phyloP scores from a whole-genome alignment of 2,888 invertebrate species.

The Baronia brevicornis region DNA sequence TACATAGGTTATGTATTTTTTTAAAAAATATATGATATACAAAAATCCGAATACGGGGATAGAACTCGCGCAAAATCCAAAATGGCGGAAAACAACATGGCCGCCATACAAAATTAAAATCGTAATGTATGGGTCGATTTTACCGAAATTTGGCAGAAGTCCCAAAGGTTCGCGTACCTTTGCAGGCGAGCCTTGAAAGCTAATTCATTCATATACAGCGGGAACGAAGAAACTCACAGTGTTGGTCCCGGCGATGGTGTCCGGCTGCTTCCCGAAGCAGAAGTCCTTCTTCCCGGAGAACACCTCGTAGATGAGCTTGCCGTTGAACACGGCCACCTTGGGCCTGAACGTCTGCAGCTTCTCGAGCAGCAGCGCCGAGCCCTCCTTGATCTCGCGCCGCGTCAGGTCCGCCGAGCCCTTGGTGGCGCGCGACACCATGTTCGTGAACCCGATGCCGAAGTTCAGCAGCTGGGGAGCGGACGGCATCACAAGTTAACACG shows the following conservation, averaged over 20 bases:
- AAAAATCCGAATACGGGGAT: too few species aligned
- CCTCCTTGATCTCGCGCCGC: slow-evolving; percentile 94
- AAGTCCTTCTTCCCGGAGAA: slow-evolving; percentile 98
- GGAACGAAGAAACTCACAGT: slow-evolving; percentile 80
- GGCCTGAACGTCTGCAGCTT: slow-evolving; percentile 94
- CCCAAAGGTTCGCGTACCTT: too few species aligned
- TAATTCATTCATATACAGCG: not conserved
- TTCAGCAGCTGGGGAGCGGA: slow-evolving; percentile 78
- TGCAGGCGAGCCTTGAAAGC: too few species aligned
- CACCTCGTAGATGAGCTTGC: slow-evolving; percentile 98
- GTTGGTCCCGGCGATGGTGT: slow-evolving; percentile 93
- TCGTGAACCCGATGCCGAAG: slow-evolving; percentile 98
- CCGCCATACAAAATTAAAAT: too few species aligned
- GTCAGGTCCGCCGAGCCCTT: slow-evolving; percentile 97
- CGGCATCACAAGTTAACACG: not conserved
- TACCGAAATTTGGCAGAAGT: too few species aligned
- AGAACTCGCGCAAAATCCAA: too few species aligned
- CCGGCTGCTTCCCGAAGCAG: slow-evolving; percentile 96
- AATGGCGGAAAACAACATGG: too few species aligned
- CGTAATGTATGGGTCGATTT: too few species aligned
- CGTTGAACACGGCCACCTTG: slow-evolving; percentile 84
- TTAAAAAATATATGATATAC: not conserved
- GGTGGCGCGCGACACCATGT: slow-evolving; percentile 96
- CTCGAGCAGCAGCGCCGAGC: slow-evolving; percentile 89
- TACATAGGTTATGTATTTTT: too few species aligned